Base-by-base conservation (phyloP, 2,888 invertebrate species). In the Enchytraeus crypticus region DNA sequence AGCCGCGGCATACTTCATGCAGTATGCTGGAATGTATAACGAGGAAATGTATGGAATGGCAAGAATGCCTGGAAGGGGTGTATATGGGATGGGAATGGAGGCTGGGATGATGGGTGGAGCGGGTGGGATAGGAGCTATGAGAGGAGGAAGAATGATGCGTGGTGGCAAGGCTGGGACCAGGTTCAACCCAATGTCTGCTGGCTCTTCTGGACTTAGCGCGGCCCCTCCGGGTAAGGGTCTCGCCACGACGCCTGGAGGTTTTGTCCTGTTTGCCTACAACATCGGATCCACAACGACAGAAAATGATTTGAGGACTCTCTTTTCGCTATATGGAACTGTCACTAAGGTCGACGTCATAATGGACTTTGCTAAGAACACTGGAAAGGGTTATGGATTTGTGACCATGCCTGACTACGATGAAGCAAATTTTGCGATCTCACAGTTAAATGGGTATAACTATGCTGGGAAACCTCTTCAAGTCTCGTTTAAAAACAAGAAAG, bases 361-460 rank as follows among this genome's bases (percentile, higher is more conserved):
- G 61, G 78, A 77, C 60, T 70, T 70, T 56, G 71, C 71, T 26
- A 73, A 73, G 56, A 71, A 72, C 59, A 67, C 71, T 54, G 74
- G 76, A 57, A 79, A 79, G 67, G 78, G 78, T 8, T 80, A 73
- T 66, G 80, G 79, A 1, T 80, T 80, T 70, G 79, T 80, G 14
- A 79, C 79, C 23, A 79, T 80, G 79, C 69, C 73, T 23, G 76
- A 75, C 70, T 76, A 73, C 62, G 69, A 73, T 23, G 78, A 79
- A 59, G 80, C 79, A 18, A 66, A 72, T 51, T 71, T 72, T 59
- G 79, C 79, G 18, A 79, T 80, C 57, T 71, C 74, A 57, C 68
- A 70, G 45, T 69, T 80, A 53, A 77, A 80, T 70, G 78, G 79
- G 5, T 75, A 72, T 63, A 72, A 73, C 53, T 62, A 65, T 56